Evolutionary conservation across 1,140 invertebrate genomes (phyloP), one percentile per base, ranked within the genome.

Genomic region (Drosophila tropicalis): DNA sequence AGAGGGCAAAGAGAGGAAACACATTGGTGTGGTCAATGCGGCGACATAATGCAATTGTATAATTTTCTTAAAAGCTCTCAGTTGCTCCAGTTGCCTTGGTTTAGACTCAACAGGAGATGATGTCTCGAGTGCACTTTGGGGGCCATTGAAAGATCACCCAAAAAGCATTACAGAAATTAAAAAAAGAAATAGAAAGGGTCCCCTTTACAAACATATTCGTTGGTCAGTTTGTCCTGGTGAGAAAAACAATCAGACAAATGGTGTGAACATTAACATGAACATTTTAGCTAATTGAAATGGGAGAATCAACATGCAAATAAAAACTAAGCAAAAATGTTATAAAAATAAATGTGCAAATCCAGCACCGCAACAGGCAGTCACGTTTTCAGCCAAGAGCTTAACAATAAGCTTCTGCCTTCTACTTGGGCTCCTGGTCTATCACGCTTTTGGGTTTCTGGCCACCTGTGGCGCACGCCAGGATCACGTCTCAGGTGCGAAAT

Each of bases 31-130:
- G 79, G 83, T 72, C 83, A 87, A 67, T 83, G 70, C 60, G 84
- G 83, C 83, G 83, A 83, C 84, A 83, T 87, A 87, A 87, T 87
- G 80, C 84, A 87, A 87, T 87, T 89, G 84, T 78, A 87, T 89
- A 87, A 87, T 87, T 81, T 87, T 84, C 84, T 84, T 87, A 87
- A 87, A 87, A 87, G 84, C 84, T 73, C 54, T 63, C 69, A 71
- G 74, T 79, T 67, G 47, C 29, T 44, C 15, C 44, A 51, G 44
- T 51, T 51, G 17, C 44, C 19, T 13, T 15, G 13, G 41, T 44
- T 39, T 39, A 10, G 32, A 15, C 15, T 47, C 12, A 1, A 44
- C 41, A 44, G 5, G 19, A 56, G 17, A 72, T 57, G 44, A 67
- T 69, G 67, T 61, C 79, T 86, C 63, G 67, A 86, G 82, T 86